Conservation (phyloP, 1,140 invertebrate species). For the Heliconius nattereri region DNA sequence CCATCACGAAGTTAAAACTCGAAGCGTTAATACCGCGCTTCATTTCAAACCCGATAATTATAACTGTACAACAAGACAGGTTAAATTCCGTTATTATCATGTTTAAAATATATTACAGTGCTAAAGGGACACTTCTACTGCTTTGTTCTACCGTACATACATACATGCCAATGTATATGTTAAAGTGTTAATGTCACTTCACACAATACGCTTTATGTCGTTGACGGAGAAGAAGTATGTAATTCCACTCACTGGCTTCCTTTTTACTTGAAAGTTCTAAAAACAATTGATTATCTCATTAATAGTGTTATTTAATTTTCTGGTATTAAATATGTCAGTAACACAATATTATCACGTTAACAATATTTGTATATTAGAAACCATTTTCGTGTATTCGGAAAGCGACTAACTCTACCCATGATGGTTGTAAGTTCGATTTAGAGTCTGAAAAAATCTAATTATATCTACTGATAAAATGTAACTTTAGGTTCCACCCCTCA, state of each 20-base stretch:
- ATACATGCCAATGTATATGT: neutral
- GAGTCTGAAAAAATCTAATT: too few species aligned
- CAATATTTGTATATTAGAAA: too few species aligned
- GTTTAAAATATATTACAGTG: constrained; percentile 32
- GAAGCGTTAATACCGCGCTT: constrained; percentile 55
- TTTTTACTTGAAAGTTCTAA: neutral
- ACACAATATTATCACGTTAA: too few species aligned
- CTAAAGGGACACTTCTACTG: constrained; percentile 26
- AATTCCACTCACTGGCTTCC: neutral
- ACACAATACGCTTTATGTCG: neutral
- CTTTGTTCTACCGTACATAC: neutral
- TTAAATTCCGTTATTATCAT: constrained; percentile 32
- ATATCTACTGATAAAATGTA: too few species aligned
- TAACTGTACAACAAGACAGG: constrained; percentile 37
- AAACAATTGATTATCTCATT: neutral
- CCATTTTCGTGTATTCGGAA: too few species aligned
- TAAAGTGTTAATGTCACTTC: neutral
- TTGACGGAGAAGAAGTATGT: neutral
- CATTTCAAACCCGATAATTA: constrained; percentile 37
- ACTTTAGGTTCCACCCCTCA: too few species aligned
- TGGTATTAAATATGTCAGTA: too few species aligned
- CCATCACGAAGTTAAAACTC: constrained; percentile 57
- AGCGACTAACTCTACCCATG: too few species aligned
- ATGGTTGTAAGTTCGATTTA: too few species aligned
- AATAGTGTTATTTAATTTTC: neutral